Conservation (phyloP, 2,888 invertebrate species). For the Aporophyla lueneburgensis region DNA sequence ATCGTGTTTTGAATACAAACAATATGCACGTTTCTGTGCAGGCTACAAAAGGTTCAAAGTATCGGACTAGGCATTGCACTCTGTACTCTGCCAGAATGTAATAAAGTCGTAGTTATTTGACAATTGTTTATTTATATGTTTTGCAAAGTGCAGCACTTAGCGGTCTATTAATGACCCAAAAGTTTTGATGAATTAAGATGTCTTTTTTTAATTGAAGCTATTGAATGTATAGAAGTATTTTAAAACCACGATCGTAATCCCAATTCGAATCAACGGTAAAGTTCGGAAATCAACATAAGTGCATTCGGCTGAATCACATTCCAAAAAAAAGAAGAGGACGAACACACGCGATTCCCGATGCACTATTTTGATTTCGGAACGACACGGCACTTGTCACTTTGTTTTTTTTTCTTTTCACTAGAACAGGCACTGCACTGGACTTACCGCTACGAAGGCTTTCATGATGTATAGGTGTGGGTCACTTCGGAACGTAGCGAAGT, state of each 20-base stretch:
- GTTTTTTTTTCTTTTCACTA: slow-evolving; percentile 70
- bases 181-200: neutral
- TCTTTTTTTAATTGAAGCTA: slow-evolving; percentile 6
- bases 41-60: slow-evolving; percentile 7
- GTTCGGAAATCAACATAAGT: slow-evolving; percentile 72
- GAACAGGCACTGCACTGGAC: slow-evolving; percentile 82
- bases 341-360: slow-evolving; percentile 72
- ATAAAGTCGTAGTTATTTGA: slow-evolving; percentile 9
- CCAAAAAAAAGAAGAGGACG: slow-evolving; percentile 50
- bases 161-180: neutral
- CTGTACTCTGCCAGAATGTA: slow-evolving; percentile 19
- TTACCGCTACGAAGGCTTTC: slow-evolving; percentile 91
- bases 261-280: slow-evolving; percentile 44
- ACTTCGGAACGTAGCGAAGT: slow-evolving; percentile 87
- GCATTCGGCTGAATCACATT: slow-evolving; percentile 61
- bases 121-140: neutral
- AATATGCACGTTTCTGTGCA: slow-evolving; percentile 8
- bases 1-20: slow-evolving; percentile 57
- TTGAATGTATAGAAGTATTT: neutral
- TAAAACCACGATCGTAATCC: slow-evolving; percentile 60
- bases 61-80: neutral
- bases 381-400: slow-evolving; percentile 85
- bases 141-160: slow-evolving; percentile 6
- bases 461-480: slow-evolving; percentile 89
- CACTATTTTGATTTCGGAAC: slow-evolving; percentile 85